Evolutionary conservation across 2,113 vertebrate species (phyloP).

Genomic region (Callithrix jacchus): DNA sequence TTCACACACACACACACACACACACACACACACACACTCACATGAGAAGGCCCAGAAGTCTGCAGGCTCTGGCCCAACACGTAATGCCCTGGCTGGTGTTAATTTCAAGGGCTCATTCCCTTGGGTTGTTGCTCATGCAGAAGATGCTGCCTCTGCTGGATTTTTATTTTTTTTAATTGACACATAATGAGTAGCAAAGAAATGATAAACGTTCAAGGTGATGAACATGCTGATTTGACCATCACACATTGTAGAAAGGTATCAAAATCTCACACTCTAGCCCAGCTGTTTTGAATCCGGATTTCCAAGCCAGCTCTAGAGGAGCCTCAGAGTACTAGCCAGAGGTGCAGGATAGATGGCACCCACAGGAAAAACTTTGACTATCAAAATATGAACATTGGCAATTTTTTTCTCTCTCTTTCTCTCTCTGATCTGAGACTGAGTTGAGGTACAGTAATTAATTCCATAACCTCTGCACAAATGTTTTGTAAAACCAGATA

Average conservation of each 20-base stretch:
- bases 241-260: background rate
- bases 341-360: background rate
- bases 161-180: background rate
- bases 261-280: background rate
- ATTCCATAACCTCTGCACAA: background rate
- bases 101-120: background rate
- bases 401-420: background rate
- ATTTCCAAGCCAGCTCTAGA: background rate
- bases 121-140: background rate
- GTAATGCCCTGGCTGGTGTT: background rate
- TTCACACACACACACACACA: background rate
- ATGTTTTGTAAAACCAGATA: background rate
- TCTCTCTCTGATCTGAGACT: background rate
- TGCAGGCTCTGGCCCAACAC: background rate
- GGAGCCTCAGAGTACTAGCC: background rate
- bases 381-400: background rate
- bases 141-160: background rate
- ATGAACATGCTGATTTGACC: background rate
- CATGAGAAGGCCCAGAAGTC: background rate
- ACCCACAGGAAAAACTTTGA: background rate
- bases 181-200: background rate
- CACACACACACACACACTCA: background rate
- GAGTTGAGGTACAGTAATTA: background rate
- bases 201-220: background rate
- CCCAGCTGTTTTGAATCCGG: background rate